Percentiles rank a stretch among this genome's conserved stretches.
Evolutionary conservation across 2,113 vertebrate genomes (phyloP).

Genomic region (Boleophthalmus pectinirostris): DNA sequence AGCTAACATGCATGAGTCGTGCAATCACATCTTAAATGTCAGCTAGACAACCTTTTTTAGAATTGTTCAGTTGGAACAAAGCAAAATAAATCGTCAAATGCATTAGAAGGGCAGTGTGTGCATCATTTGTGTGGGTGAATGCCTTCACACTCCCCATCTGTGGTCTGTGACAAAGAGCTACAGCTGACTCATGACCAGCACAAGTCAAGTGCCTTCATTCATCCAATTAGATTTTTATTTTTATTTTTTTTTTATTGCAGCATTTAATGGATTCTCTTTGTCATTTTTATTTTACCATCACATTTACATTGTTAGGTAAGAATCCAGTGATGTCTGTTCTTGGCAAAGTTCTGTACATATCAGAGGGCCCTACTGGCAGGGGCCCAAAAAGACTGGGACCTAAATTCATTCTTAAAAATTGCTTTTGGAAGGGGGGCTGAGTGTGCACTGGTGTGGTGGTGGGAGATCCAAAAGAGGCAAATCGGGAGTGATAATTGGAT

Average conservation of each 20-base stretch:
- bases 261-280: conserved; percentile 15
- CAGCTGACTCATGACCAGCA: conserved; percentile 40
- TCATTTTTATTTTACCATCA: conserved; percentile 4
- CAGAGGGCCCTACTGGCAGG: conserved; percentile 72
- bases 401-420: conserved; percentile 66
- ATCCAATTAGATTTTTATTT: conserved; percentile 31
- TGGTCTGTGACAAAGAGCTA: conserved; percentile 38
- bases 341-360: conserved; percentile 72
- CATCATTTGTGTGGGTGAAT: conserved; percentile 34
- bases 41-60: conserved; percentile 10
- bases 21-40: conserved; percentile 10
- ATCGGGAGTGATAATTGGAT: conserved; percentile 72
- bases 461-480: conserved; percentile 68
- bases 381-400: conserved; percentile 62
- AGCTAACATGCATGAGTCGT: neutral
- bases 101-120: conserved; percentile 7
- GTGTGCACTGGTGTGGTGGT: conserved; percentile 81
- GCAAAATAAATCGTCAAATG: conserved; percentile 11
- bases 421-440: conserved; percentile 64
- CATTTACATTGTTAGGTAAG: conserved; percentile 21
- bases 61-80: conserved; percentile 10
- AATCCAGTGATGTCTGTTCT: conserved; percentile 26
- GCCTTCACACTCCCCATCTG: conserved; percentile 35
- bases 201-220: conserved; percentile 10
- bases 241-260: too few species aligned